Percentiles rank a stretch among this genome's conserved stretches.
Evolutionary conservation across 2,797 vertebrate genomes (phyloP).

Genomic region (Craterocephalus amniculus): DNA sequence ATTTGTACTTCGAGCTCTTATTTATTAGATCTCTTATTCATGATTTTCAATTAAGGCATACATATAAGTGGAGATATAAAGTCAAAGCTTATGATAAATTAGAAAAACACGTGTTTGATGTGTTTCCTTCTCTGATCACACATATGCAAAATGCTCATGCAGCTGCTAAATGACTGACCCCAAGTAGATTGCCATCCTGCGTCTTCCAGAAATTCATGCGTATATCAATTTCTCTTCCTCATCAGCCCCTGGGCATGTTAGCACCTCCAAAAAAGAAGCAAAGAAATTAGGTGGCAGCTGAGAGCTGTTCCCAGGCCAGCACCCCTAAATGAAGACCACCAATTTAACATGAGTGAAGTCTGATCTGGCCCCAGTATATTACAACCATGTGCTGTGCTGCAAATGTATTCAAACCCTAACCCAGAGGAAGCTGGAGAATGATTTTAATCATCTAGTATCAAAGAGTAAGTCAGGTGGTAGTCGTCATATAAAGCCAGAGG

Average conservation of each 20-base stretch:
- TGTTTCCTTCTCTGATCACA: constrained; percentile 18
- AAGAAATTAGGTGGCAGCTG: constrained; percentile 65
- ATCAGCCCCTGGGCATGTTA: constrained; percentile 75
- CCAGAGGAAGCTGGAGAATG: constrained; percentile 60
- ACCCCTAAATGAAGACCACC: constrained; percentile 70
- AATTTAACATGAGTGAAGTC: constrained; percentile 75
- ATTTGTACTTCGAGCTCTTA: not conserved
- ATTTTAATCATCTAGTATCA: constrained; percentile 71
- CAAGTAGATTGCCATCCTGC: constrained; percentile 31
- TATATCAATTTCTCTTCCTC: constrained; percentile 70
- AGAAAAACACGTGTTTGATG: too few relatives aligned
- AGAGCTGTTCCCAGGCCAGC: constrained; percentile 64
- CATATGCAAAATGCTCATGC: constrained; percentile 27
- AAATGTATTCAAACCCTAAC: constrained; percentile 69
- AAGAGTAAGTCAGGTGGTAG: constrained; percentile 61
- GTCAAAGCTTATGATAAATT: constrained; percentile 5
- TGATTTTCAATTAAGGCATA: not conserved
- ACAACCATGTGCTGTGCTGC: constrained; percentile 79
- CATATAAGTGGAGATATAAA: not conserved
- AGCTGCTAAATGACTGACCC: constrained; percentile 52
- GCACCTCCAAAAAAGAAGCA: constrained; percentile 70
- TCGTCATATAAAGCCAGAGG: constrained; percentile 35
- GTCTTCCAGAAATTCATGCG: constrained; percentile 52
- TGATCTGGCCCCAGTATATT: constrained; percentile 74
- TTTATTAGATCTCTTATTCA: not conserved